Conservation (phyloP, 2,797 vertebrate genomes). For the Pipistrellus pipistrellus region DNA sequence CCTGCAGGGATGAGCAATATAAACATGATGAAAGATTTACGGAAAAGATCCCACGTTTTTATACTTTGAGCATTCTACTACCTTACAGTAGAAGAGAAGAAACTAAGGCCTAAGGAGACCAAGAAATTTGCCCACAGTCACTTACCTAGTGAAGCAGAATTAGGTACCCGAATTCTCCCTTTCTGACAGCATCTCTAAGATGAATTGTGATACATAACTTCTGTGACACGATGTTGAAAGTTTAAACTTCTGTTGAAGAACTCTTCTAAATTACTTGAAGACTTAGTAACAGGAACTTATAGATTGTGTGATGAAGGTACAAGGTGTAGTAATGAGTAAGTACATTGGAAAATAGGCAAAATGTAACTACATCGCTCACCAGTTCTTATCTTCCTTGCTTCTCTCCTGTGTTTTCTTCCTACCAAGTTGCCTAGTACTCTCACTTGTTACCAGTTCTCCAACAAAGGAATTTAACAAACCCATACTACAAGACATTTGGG, state of each 20-base stretch:
- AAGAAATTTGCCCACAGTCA: background rate
- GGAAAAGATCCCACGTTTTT: background rate
- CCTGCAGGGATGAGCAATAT: background rate
- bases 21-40: background rate
- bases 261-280: background rate
- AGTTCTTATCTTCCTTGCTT: background rate
- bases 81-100: background rate
- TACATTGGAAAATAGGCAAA: slow-evolving; percentile 4
- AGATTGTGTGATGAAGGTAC: background rate
- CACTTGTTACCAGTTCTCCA: slow-evolving; percentile 15
- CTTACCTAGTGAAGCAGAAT: background rate
- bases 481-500: background rate
- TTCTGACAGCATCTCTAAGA: background rate
- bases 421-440: background rate
- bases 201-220: background rate
- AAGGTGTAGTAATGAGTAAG: background rate
- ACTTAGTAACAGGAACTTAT: background rate
- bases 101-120: background rate
- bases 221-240: background rate
- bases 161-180: background rate
- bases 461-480: slow-evolving; percentile 36
- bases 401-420: too few relatives aligned
- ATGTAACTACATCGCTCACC: background rate
- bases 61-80: background rate
- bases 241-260: slow-evolving; percentile 24